Evolutionary conservation across 2,797 vertebrate genomes (phyloP), one percentile per base, ranked within the genome.

Genomic region (Morelia viridis): DNA sequence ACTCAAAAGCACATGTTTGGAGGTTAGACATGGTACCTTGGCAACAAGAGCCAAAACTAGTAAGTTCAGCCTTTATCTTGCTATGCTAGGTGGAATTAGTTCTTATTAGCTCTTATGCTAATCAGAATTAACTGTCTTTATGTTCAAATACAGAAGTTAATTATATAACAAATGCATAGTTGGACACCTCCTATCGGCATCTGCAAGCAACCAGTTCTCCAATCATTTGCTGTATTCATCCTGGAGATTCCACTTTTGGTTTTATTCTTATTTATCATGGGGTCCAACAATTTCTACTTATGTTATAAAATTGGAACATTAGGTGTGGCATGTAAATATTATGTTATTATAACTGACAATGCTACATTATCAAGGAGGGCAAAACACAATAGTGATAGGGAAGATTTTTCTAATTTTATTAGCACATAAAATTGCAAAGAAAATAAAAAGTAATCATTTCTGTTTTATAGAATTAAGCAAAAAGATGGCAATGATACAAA

Each of bases 51-150:
- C 41, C 41, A 41, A 41, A 41, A 41, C 41, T 41, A 41, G 41
- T 85, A 89, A 89, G 53, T 85, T 92, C 62, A 89, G 62, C 35
- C 91, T 92, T 89, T 83, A 89, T 86, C 64, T 89, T 92, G 62
- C 28, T 64, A 53, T 65, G 80, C 83, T 86, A 76, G 46, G n/a
- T 53, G 56, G 41, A 89, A 90, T 83, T 80, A 46, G 35, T 46
- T 80, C 71, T 80, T 80, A 80, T 22, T 80, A 46, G 87, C 26
- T 53, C 17, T 90, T 92, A 83, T 83, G 68, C 22, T 90, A 87
- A 88, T 88, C 83, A 64, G 65, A 90, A 87, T n/a, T 83, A 87
- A 87, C 46, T 88, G 85, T 84, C 53, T 89, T 92, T 89, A 85
- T 58, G 53, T 90, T 90, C 85, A 87, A 90, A 88, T 85, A 71